phyloP scores from a whole-genome alignment of 2,888 invertebrate genomes.

The Tuberolachnus salignus region DNA sequence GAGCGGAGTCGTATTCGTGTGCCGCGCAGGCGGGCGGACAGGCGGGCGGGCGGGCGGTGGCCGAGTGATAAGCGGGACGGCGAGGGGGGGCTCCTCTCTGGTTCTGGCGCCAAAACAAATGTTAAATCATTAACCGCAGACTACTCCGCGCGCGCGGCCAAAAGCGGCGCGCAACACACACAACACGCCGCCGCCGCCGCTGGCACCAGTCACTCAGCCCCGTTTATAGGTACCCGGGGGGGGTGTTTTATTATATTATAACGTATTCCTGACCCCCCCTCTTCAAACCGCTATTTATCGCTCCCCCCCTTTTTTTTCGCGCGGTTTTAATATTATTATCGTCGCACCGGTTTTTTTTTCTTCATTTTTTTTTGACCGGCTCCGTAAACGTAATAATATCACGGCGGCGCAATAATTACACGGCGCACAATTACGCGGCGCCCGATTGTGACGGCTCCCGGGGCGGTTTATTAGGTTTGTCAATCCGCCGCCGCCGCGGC shows the following conservation, averaged over 20 bases:
- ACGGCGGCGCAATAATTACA: no score
- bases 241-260: no score
- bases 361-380: no score
- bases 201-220: conserved; percentile 37
- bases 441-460: no score
- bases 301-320: background rate
- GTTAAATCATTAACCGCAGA: conserved; percentile 56
- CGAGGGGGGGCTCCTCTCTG: conserved; percentile 20
- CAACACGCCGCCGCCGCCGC: background rate
- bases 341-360: background rate
- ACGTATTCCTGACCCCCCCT: background rate
- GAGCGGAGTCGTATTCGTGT: background rate
- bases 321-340: background rate
- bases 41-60: background rate
- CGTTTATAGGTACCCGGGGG: background rate
- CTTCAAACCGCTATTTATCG: no score
- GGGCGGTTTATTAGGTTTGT: no score
- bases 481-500: no score
- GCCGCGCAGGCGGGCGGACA: background rate
- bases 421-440: no score
- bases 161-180: conserved; percentile 15
- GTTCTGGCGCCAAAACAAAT: conserved; percentile 55
- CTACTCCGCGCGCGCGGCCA: background rate
- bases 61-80: no score
- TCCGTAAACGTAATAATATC: no score